phyloP scores from a whole-genome alignment of 2,797 vertebrate species.

The Sebastes reedi region DNA sequence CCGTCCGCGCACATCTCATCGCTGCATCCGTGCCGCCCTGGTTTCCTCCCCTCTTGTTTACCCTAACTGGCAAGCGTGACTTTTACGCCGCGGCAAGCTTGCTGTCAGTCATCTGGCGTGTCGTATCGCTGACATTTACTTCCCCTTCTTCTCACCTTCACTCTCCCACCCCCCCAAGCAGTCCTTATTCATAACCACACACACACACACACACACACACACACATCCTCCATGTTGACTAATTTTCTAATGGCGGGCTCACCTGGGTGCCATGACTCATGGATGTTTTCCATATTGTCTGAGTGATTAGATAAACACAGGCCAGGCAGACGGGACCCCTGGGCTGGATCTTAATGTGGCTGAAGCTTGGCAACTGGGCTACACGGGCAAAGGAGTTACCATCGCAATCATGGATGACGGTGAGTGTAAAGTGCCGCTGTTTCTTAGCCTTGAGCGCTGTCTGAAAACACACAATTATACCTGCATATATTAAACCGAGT shows the following conservation, averaged over 20 bases:
- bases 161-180: not conserved
- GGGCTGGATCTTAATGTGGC: conserved; percentile 98
- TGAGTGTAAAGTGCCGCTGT: conserved; percentile 72
- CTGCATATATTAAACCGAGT: not conserved
- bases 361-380: conserved; percentile 98
- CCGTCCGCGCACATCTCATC: conserved; percentile 21
- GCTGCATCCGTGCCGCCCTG: conserved; percentile 18
- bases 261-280: conserved; percentile 65
- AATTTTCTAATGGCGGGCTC: conserved; percentile 51
- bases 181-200: conserved; percentile 1
- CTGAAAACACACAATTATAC: conserved; percentile 17
- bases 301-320: conserved; percentile 94
- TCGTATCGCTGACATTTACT: conserved; percentile 77
- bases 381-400: conserved; percentile 96
- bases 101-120: conserved; percentile 52
- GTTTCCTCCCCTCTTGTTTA: conserved; percentile 53
- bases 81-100: conserved; percentile 28
- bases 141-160: conserved; percentile 39
- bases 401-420: conserved; percentile 99
- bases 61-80: conserved; percentile 48
- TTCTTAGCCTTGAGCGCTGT: not conserved
- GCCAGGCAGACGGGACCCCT: conserved; percentile 98
- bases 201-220: conserved; percentile 1
- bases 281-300: conserved; percentile 70
- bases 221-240: conserved; percentile 40